These are phyloP conservation scores for Tachina lurida DNA, from an alignment of 2,888 invertebrate species.

Conservation along the genomic window DNA sequence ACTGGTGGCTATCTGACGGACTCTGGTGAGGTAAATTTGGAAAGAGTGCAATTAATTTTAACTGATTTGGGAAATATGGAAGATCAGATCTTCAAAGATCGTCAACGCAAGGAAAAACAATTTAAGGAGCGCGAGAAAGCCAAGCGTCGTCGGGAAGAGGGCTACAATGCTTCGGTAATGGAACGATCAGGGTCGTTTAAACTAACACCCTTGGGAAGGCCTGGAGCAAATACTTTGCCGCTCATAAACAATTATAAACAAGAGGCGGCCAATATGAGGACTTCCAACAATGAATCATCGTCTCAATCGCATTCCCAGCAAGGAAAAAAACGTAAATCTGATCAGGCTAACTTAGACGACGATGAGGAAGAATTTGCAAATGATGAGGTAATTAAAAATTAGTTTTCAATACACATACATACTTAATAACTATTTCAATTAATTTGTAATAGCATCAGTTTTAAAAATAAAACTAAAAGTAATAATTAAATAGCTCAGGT, in stretches of 20 bases:
- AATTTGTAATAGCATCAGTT: no score
- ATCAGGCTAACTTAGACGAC: conserved; percentile 72
- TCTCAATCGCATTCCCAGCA: conserved; percentile 41
- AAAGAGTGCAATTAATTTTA: conserved; percentile 97
- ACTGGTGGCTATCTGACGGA: conserved; percentile 98
- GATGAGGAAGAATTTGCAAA: conserved; percentile 74
- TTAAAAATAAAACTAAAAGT: no score
- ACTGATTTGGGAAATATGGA: conserved; percentile 96
- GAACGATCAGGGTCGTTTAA: conserved; percentile 89
- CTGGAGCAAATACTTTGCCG: conserved; percentile 81
- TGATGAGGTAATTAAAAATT: conserved; percentile 74
- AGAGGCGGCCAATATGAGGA: conserved; percentile 86
- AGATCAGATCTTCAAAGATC: conserved; percentile 97
- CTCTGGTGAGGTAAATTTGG: conserved; percentile 96
- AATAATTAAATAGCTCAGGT: no score
- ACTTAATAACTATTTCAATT: background rate
- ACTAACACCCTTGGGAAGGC: conserved; percentile 87
- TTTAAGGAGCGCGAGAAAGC: conserved; percentile 91
- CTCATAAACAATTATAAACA: conserved; percentile 89
- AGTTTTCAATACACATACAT: background rate
- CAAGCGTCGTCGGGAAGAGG: conserved; percentile 85
- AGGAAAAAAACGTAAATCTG: conserved; percentile 84
- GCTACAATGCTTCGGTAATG: conserved; percentile 85
- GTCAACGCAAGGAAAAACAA: conserved; percentile 93
- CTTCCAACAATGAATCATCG: conserved; percentile 67